Conservation (phyloP, 2,888 invertebrate genomes). For the Tetragonisca angustula region DNA sequence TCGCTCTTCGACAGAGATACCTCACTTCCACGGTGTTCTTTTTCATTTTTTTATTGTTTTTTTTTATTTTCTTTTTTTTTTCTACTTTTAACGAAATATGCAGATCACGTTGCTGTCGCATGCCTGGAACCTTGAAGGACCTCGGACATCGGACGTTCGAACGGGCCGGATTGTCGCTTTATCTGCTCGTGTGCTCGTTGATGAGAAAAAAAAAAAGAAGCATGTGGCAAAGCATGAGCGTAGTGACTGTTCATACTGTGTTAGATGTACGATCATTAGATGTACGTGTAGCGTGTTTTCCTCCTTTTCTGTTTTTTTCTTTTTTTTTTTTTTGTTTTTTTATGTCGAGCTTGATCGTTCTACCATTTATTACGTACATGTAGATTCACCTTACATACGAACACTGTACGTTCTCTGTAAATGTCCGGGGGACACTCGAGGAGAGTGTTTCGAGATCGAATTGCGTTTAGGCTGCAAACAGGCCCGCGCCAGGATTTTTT, state of each 20-base stretch:
- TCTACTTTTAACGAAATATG: constrained; percentile 12
- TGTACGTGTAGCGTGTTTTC: constrained; percentile 33
- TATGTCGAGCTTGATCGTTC: constrained; percentile 46
- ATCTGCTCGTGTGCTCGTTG: constrained; percentile 47
- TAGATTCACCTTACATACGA: constrained; percentile 39
- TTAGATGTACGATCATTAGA: constrained; percentile 11
- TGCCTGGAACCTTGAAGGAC: constrained; percentile 50
- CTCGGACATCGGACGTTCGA: constrained; percentile 60
- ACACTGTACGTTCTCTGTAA: constrained; percentile 24
- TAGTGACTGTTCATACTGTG: constrained; percentile 26
- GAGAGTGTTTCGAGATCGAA: neutral
- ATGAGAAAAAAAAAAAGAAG: neutral
- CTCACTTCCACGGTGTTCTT: constrained; percentile 53
- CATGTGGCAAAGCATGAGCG: constrained; percentile 49
- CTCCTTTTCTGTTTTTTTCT: neutral
- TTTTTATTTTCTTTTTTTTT: neutral
- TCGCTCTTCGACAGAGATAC: constrained; percentile 57
- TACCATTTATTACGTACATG: constrained; percentile 25
- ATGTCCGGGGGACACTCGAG: constrained; percentile 40
- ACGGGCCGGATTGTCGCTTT: constrained; percentile 46
- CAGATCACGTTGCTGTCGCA: constrained; percentile 63
- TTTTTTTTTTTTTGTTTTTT: neutral
- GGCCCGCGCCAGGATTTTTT: too few species aligned
- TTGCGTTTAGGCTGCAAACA: too few species aligned
- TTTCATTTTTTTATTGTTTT: neutral